Conservation (phyloP, 2,113 vertebrate species). For the Trogon melanurus region DNA sequence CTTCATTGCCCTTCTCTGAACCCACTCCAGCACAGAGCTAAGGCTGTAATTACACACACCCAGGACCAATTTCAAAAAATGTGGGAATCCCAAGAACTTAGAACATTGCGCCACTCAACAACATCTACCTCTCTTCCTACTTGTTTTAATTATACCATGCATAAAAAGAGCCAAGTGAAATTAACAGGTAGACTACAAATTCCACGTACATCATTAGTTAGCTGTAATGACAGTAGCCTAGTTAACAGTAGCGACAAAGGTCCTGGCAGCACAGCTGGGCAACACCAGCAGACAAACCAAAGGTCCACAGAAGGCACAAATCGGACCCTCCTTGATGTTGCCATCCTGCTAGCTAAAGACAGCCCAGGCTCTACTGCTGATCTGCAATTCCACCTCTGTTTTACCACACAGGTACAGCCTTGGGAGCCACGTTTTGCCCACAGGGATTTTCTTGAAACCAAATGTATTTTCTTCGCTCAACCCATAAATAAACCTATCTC, state of each 20-base stretch:
- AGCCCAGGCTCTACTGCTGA: background rate
- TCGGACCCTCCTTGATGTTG: fast-evolving
- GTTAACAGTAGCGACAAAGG: background rate
- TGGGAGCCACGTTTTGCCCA: fast-evolving
- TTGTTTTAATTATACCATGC: background rate
- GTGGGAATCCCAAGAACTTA: background rate
- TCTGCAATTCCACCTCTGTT: background rate
- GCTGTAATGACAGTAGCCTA: background rate
- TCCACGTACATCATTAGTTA: background rate
- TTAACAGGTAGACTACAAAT: background rate
- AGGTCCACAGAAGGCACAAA: background rate
- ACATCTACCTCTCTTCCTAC: background rate
- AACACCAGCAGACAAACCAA: background rate
- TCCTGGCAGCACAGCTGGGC: background rate
- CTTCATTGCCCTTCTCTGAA: no score
- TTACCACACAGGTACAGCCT: background rate
- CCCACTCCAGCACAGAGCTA: background rate
- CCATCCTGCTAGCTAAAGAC: background rate
- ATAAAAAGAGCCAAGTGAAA: background rate
- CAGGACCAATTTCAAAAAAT: background rate
- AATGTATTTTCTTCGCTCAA: background rate
- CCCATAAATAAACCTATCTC: background rate
- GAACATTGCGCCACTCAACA: fast-evolving
- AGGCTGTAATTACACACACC: background rate
- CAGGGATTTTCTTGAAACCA: background rate